Percentiles rank a stretch among this genome's conserved stretches.
Conservation (phyloP, 1,140 invertebrate species). For the Pseudomyrmex gracilis region DNA sequence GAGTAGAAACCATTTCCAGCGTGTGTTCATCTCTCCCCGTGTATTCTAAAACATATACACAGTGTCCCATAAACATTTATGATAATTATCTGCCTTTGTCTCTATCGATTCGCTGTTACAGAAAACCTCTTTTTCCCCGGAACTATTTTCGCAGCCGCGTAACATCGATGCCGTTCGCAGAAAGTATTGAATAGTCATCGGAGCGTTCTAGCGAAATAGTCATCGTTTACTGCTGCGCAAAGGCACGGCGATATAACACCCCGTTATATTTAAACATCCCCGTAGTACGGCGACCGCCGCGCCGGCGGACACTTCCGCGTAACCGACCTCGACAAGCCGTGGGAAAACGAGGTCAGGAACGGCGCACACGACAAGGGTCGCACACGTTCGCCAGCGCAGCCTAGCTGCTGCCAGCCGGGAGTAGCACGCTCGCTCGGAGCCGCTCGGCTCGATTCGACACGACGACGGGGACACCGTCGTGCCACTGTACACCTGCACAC, state of each 20-base stretch:
- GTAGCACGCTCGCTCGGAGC: slow-evolving; percentile 67
- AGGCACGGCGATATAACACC: slow-evolving; percentile 14
- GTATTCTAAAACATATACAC: neutral
- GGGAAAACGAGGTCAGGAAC: slow-evolving; percentile 83
- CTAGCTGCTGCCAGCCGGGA: slow-evolving; percentile 49
- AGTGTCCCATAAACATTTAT: neutral
- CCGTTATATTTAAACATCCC: slow-evolving; percentile 57
- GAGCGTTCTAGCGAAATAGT: neutral
- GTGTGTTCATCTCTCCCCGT: too few relatives aligned
- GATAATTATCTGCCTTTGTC: slow-evolving; percentile 15
- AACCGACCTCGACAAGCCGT: slow-evolving; percentile 81
- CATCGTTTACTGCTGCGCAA: too few relatives aligned
- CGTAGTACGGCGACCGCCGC: slow-evolving; percentile 3
- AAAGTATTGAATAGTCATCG: slow-evolving; percentile 38
- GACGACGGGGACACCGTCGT: slow-evolving; percentile 55
- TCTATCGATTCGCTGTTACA: neutral
- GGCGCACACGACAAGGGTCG: slow-evolving; percentile 73
- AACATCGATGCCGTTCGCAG: neutral
- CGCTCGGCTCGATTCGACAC: slow-evolving; percentile 72
- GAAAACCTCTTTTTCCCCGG: neutral
- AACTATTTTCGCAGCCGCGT: too few relatives aligned
- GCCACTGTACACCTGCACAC: slow-evolving; percentile 49
- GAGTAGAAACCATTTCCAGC: too few relatives aligned
- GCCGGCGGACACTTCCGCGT: slow-evolving; percentile 74
- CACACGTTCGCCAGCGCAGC: slow-evolving; percentile 50